Percentiles rank a stretch among this genome's conserved stretches.
phyloP scores from a whole-genome alignment of 2,888 invertebrate species.

The Cistogaster globosa region DNA sequence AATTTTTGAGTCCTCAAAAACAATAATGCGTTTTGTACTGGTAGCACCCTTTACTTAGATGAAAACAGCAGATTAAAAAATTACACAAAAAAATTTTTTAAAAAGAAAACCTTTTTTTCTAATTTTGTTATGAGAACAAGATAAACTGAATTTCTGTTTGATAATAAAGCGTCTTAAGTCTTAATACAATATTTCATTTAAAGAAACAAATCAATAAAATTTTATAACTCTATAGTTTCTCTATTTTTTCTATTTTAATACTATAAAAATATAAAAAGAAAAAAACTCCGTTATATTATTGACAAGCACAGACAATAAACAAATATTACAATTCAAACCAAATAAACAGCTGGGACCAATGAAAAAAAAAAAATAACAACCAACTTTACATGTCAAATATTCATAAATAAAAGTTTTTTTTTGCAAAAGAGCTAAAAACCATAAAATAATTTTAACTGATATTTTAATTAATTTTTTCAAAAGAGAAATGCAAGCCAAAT shows the following conservation, averaged over 20 bases:
- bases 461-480: conserved; percentile 55
- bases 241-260: conserved; percentile 18
- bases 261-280: conserved; percentile 3
- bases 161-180: no score
- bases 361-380: neutral
- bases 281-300: conserved; percentile 25
- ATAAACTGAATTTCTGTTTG: no score
- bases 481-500: conserved; percentile 20
- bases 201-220: neutral
- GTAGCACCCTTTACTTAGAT: no score
- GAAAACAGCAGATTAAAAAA: no score
- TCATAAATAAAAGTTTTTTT: conserved; percentile 32
- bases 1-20: no score
- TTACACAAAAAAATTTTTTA: no score
- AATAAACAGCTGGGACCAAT: conserved; percentile 26
- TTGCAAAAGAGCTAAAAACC: conserved; percentile 22
- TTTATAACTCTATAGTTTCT: neutral
- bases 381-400: conserved; percentile 34
- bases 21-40: no score
- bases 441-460: conserved; percentile 30
- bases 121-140: no score
- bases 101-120: no score
- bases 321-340: conserved; percentile 1
- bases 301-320: neutral
- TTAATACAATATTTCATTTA: no score